Percentiles rank a stretch among this genome's conserved stretches.
Conservation (phyloP, 2,888 invertebrate species). For the Frankliniella fusca region DNA sequence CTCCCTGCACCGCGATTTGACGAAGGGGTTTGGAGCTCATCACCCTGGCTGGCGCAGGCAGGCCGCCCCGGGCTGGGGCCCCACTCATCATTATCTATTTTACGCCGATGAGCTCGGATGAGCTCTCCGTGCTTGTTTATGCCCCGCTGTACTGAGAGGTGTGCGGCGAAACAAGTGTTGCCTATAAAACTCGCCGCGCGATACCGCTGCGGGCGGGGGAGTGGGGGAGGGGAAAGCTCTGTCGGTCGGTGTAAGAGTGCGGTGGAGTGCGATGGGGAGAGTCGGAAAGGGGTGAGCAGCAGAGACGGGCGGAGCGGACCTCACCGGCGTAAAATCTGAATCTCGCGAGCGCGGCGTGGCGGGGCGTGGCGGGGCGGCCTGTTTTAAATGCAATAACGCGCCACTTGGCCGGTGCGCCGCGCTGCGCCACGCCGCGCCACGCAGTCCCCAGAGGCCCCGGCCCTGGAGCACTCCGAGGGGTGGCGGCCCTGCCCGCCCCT, state of each 20-base stretch:
- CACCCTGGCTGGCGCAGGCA: neutral
- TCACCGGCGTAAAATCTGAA: slow-evolving; percentile 13
- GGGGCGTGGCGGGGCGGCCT: neutral
- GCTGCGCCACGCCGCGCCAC: neutral
- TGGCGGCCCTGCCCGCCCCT: neutral
- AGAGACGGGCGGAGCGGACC: too few species aligned
- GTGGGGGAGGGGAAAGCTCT: neutral
- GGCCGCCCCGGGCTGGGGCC: neutral
- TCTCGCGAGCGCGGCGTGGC: neutral
- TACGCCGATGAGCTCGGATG: neutral
- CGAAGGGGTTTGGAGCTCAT: neutral
- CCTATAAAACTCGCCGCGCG: neutral
- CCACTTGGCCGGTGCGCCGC: neutral
- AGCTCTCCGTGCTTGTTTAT: neutral
- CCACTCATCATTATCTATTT: neutral
- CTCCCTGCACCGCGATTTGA: neutral
- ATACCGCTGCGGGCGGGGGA: neutral
- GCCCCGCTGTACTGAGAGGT: neutral
- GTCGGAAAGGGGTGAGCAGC: too few species aligned
- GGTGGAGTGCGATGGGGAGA: neutral
- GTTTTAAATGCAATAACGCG: slow-evolving; percentile 21
- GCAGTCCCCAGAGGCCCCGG: neutral
- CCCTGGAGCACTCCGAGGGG: too few species aligned
- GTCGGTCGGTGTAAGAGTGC: neutral
- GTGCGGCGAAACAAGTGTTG: slow-evolving; percentile 5